Evolutionary conservation across 2,113 vertebrate species (phyloP).

Genomic region (Urocynchramus pylzowi): DNA sequence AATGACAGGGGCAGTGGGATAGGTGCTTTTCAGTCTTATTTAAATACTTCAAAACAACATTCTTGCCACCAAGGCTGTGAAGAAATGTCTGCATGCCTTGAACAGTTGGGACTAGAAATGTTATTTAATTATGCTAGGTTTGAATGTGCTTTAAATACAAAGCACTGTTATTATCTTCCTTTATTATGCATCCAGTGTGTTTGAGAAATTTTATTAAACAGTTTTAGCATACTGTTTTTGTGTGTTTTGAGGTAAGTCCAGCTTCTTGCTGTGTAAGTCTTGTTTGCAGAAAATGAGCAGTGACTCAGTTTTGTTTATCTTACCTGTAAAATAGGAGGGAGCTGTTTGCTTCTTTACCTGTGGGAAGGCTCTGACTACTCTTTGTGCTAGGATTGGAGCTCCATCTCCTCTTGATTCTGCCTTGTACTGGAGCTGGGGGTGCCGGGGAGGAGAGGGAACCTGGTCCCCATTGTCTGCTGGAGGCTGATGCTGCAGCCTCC

Average conservation of each 20-base stretch:
- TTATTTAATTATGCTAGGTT: not conserved
- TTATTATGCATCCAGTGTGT: not conserved
- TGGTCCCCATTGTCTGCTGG: not conserved
- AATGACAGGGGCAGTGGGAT: not conserved
- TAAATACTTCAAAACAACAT: not conserved
- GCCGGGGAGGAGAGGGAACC: not conserved
- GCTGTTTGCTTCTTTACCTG: not conserved
- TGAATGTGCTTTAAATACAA: not conserved
- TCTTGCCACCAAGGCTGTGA: not conserved
- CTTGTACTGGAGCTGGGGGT: fast-evolving
- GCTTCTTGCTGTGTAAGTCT: not conserved
- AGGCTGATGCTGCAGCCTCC: not conserved
- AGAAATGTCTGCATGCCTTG: not conserved
- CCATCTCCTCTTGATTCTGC: not conserved
- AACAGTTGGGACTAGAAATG: not conserved
- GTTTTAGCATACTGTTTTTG: not conserved
- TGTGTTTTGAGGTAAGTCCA: not conserved
- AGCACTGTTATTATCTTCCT: not conserved
- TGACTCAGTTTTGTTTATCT: not conserved
- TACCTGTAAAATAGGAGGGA: not conserved
- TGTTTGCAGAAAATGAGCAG: not conserved
- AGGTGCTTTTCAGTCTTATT: not conserved
- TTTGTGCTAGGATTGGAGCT: not conserved
- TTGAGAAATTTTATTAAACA: not conserved
- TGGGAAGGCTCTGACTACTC: not conserved